Evolutionary conservation across 35 echinoderm and acorn worm genomes (phyloP), one percentile per base, ranked within the genome.

Genomic region (Hemicentrotus pulcherrimus): DNA sequence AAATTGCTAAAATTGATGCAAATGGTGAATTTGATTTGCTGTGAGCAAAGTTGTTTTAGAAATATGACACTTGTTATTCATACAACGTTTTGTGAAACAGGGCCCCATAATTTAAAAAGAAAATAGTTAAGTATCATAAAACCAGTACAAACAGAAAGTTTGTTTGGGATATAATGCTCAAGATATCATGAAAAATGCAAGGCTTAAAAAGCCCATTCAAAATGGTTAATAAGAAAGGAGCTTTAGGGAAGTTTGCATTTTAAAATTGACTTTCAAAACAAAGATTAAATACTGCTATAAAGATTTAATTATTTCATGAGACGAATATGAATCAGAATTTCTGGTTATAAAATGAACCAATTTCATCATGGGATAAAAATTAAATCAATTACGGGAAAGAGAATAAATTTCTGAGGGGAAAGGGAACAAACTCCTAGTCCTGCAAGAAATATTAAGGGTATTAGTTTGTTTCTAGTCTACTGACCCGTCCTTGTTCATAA

Each of bases 401-500:
- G 19, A 18, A 16, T 24, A 41, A 3, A 90, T 30, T 31, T 45
- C 46, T 31, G 46, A 41, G 14, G 19, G 32, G 16, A 90, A 90
- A 32, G 4, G 46, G 32, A 90, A 90, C 45, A 90, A 45, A 90
- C 12, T 18, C 4, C 15, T 90, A 90, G 15, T 90, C 88, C 46
- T 90, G 88, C 11, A 90, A 90, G 88, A 90, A 12, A 47, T 46
- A 88, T 90, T 10, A 30, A 90, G 12, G 6, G 31, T 33, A 32
- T 90, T 90, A 90, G 32, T 41, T 9, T 11, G 16, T 30, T 90
- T 90, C 88, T 90, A 33, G 14, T 35, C 48, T 93, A 93, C 91
- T 93, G 91, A 93, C 91, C 91, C 91, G 19, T 93, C 91, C 28
- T 93, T 93, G 48, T 55, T 93, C 91, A 93, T 47, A 58, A 93